Conservation (phyloP, 2,113 vertebrate genomes). For the Epinephelus cyanopodus region DNA sequence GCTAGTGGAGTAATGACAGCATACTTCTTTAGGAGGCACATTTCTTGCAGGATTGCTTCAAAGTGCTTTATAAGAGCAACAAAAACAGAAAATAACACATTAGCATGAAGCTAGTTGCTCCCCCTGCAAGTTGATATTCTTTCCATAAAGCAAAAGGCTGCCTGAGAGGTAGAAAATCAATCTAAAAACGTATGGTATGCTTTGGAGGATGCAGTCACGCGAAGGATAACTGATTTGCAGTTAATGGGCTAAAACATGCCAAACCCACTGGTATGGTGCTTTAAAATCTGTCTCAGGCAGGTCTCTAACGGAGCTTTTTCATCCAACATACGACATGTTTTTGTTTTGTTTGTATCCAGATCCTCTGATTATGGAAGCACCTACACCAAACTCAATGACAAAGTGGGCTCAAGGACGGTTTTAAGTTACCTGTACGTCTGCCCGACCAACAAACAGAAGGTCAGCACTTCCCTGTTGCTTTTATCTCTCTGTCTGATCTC, state of each 20-base stretch:
- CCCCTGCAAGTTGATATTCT: conserved; percentile 36
- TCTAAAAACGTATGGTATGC: conserved; percentile 34
- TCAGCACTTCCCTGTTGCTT: conserved; percentile 72
- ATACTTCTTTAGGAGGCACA: neutral
- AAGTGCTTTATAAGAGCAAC: conserved; percentile 23
- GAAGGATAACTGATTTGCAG: conserved; percentile 63
- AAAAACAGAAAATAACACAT: conserved; percentile 32
- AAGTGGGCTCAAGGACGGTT: conserved; percentile 94
- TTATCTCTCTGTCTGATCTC: conserved; percentile 43
- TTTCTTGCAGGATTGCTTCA: conserved; percentile 14
- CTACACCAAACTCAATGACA: conserved; percentile 95
- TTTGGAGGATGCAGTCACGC: conserved; percentile 38
- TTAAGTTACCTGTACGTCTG: conserved; percentile 97
- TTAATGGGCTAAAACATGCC: conserved; percentile 64
- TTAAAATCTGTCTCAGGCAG: conserved; percentile 23
- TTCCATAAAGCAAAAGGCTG: conserved; percentile 34
- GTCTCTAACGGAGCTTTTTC: conserved; percentile 42
- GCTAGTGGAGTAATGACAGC: neutral
- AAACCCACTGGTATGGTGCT: conserved; percentile 17
- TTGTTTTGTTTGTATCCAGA: conserved; percentile 77
- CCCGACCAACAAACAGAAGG: conserved; percentile 98
- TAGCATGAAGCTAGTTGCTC: conserved; percentile 12
- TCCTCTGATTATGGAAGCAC: conserved; percentile 95
- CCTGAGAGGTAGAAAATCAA: conserved; percentile 44
- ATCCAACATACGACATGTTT: conserved; percentile 35